phyloP scores from a whole-genome alignment of 2,888 invertebrate species.

The Monopis laevigella region DNA sequence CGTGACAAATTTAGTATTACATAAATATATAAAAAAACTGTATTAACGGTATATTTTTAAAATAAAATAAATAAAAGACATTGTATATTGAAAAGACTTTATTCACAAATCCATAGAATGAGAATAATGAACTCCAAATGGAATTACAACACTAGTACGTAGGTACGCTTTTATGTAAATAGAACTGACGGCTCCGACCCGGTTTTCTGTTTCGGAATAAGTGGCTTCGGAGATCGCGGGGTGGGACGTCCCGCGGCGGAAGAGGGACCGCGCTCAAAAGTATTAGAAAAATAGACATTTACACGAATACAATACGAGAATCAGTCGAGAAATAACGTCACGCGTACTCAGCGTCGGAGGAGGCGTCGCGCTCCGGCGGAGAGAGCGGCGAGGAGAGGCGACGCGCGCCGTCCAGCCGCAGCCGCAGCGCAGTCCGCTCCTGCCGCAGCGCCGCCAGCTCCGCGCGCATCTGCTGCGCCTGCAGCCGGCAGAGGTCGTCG shows the following conservation, averaged over 20 bases:
- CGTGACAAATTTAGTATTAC: too few relatives aligned
- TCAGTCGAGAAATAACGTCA: constrained; percentile 68
- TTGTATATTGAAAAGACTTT: too few relatives aligned
- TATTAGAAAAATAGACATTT: constrained; percentile 68
- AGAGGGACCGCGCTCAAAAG: constrained; percentile 65
- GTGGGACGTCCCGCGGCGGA: constrained; percentile 63
- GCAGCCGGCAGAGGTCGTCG: constrained; percentile 81
- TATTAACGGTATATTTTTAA: too few relatives aligned
- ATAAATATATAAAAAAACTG: too few relatives aligned
- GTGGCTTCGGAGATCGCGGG: constrained; percentile 64
- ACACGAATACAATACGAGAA: constrained; percentile 59
- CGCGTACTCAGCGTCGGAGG: constrained; percentile 79
- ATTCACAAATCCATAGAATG: too few relatives aligned
- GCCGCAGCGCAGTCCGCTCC: constrained; percentile 85
- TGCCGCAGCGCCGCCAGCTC: constrained; percentile 82
- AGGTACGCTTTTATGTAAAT: too few relatives aligned
- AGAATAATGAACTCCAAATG: too few relatives aligned
- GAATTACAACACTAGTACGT: too few relatives aligned
- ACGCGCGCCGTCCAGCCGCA: constrained; percentile 73
- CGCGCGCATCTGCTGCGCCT: constrained; percentile 86
- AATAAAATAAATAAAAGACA: too few relatives aligned
- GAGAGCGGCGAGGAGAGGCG: constrained; percentile 33
- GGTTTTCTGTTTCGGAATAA: too few relatives aligned
- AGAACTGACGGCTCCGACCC: too few relatives aligned
- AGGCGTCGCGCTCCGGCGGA: constrained; percentile 68